phyloP scores from a whole-genome alignment of 2,888 invertebrate species.

The Plebejus anna region DNA sequence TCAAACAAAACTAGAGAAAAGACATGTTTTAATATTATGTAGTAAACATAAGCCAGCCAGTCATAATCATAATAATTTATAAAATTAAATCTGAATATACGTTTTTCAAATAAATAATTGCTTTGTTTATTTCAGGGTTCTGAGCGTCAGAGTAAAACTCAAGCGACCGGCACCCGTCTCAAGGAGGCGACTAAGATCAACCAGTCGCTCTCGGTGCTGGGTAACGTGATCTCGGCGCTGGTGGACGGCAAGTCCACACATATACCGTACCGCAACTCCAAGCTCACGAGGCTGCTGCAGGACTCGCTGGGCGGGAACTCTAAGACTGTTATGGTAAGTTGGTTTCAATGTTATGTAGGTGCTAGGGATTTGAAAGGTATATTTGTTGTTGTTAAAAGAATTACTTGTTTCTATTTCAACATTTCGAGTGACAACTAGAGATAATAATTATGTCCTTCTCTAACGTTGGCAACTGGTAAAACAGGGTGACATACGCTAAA shows the following conservation, averaged over 20 bases:
- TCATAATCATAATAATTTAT: too few relatives aligned
- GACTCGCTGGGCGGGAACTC: constrained; percentile 98
- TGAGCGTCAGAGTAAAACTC: constrained; percentile 97
- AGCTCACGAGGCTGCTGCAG: constrained; percentile 95
- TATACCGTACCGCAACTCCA: constrained; percentile 98
- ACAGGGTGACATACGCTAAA: too few relatives aligned
- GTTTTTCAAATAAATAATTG: not conserved
- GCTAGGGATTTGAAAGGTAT: too few relatives aligned
- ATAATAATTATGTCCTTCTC: too few relatives aligned
- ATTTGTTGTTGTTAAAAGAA: too few relatives aligned
- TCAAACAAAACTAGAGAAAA: too few relatives aligned
- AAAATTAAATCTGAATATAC: not conserved
- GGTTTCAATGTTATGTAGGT: not conserved
- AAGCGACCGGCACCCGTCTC: constrained; percentile 93
- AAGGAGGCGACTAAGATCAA: constrained; percentile 99
- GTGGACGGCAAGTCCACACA: constrained; percentile 98
- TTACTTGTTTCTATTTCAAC: too few relatives aligned
- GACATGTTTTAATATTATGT: too few relatives aligned
- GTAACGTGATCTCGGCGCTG: constrained; percentile 98
- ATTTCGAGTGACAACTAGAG: too few relatives aligned
- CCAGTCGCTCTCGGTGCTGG: constrained; percentile 96
- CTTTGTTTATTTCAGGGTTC: constrained; percentile 85
- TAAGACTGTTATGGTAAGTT: constrained; percentile 92
- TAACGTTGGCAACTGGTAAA: too few relatives aligned
- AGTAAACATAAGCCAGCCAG: too few relatives aligned